Conservation (phyloP, 2,113 vertebrate genomes). For the Carlito syrichta region DNA sequence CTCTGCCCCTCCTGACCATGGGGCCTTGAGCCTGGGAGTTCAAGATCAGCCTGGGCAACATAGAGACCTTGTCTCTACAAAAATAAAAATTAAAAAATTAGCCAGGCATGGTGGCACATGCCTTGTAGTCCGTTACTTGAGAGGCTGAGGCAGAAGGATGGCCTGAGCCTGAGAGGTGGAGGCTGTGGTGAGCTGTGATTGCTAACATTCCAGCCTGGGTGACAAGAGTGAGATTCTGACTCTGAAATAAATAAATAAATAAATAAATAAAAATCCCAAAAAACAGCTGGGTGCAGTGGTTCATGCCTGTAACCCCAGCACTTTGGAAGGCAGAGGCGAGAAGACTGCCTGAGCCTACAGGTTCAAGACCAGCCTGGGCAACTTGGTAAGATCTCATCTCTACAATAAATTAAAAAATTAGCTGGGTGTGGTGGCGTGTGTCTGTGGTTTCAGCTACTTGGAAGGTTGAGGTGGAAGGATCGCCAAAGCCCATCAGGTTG, state of each 20-base stretch:
- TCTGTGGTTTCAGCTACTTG: neutral
- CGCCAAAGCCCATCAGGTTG: neutral
- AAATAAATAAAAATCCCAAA: neutral
- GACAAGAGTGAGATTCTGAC: neutral
- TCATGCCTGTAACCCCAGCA: neutral
- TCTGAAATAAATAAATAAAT: neutral
- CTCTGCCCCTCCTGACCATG: neutral
- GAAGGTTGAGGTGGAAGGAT: neutral
- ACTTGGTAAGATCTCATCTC: neutral
- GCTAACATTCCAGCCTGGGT: neutral
- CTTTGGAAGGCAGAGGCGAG: neutral
- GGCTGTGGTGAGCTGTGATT: neutral
- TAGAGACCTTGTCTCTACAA: neutral
- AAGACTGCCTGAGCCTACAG: neutral
- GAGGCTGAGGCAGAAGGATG: neutral
- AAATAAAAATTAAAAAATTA: neutral
- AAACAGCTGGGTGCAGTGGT: rapidly evolving
- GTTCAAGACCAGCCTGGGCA: neutral
- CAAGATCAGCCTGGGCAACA: neutral
- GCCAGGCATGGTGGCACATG: neutral
- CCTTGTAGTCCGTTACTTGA: neutral
- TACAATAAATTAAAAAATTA: neutral
- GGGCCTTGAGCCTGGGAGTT: neutral
- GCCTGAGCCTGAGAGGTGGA: neutral
- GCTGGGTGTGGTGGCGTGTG: neutral